Conservation (phyloP, 2,113 vertebrate species). For the Bolborhynchus lineola region DNA sequence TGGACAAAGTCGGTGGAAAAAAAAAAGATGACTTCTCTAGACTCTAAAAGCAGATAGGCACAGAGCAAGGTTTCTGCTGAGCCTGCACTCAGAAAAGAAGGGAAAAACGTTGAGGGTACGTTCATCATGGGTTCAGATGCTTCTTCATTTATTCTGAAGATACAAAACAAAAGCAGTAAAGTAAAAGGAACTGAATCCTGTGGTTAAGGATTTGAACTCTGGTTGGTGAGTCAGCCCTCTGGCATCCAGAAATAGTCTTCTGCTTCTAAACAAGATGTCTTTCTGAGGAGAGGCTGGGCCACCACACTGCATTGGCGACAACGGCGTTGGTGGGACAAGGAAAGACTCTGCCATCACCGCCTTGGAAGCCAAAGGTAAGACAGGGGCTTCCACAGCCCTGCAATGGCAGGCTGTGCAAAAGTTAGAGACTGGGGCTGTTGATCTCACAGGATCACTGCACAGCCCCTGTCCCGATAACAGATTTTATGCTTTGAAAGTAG, state of each 20-base stretch:
- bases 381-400: not conserved
- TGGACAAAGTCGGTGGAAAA: not conserved
- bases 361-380: not conserved
- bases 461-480: not conserved
- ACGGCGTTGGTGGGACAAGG: rapidly evolving
- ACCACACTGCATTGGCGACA: rapidly evolving
- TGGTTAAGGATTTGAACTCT: not conserved
- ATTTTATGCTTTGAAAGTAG: not conserved
- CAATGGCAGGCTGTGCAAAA: not conserved
- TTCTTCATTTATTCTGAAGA: conserved; percentile 38
- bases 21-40: not conserved
- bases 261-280: not conserved
- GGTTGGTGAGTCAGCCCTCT: conserved; percentile 11
- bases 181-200: conserved; percentile 51
- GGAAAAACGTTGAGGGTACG: not conserved
- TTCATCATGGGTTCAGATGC: not conserved
- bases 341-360: not conserved
- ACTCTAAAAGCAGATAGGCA: not conserved
- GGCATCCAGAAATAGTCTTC: conserved; percentile 33
- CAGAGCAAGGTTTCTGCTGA: not conserved
- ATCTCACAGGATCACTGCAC: not conserved
- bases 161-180: conserved; percentile 20
- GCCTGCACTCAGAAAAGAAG: not conserved
- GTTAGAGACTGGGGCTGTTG: not conserved
- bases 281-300: not conserved